Percentiles rank a stretch among this genome's conserved stretches.
Evolutionary conservation across 2,113 vertebrate genomes (phyloP).

Genomic region (Etheostoma cragini): DNA sequence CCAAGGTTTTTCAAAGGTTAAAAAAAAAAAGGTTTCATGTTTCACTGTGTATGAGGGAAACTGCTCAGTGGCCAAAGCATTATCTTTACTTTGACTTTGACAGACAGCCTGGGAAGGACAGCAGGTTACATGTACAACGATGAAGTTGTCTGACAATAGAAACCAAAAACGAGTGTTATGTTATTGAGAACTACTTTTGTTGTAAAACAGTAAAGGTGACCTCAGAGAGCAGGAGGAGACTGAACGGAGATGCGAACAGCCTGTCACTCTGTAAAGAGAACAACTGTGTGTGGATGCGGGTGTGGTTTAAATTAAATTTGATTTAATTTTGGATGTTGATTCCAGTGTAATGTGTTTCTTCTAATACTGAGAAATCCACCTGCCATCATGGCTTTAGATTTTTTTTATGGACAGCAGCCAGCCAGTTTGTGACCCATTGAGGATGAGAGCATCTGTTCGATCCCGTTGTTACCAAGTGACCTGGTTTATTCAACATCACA

Average conservation of each 20-base stretch:
- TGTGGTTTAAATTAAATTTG: not conserved
- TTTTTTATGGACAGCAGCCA: slow-evolving; percentile 38
- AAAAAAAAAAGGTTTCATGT: no score
- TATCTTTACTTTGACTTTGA: not conserved
- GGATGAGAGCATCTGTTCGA: slow-evolving; percentile 34
- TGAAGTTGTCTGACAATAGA: no score
- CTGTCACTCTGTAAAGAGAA: not conserved
- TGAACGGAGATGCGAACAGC: not conserved
- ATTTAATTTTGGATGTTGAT: slow-evolving; percentile 2
- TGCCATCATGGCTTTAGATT: slow-evolving; percentile 10
- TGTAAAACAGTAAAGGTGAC: not conserved
- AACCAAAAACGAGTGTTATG: no score
- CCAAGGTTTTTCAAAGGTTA: not conserved
- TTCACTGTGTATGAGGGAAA: no score
- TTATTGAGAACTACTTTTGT: no score
- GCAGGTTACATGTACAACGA: not conserved
- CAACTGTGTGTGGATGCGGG: not conserved
- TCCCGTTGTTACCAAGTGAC: slow-evolving; percentile 62
- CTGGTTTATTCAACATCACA: slow-evolving; percentile 68
- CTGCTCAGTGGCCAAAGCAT: not conserved
- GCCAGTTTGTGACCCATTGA: slow-evolving; percentile 39
- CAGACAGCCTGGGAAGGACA: not conserved
- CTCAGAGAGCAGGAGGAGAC: not conserved
- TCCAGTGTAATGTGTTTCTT: not conserved
- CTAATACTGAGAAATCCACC: slow-evolving; percentile 6